A percentile compares a stretch with the other conserved stretches of the same genome.
phyloP scores from a whole-genome alignment of 2,113 vertebrate genomes.

The Turdus rufiventris region DNA sequence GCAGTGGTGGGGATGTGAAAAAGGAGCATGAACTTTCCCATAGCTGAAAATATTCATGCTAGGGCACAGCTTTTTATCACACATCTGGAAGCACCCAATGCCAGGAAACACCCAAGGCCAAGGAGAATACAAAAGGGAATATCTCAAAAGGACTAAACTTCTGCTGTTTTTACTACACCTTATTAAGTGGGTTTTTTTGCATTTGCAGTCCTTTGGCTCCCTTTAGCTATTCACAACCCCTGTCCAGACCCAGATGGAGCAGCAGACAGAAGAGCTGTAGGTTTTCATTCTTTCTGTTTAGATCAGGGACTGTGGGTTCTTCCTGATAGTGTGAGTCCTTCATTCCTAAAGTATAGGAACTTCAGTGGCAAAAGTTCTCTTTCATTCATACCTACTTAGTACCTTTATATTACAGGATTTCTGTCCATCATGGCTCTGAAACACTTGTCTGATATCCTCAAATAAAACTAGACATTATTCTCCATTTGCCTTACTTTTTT shows the following conservation, averaged over 20 bases:
- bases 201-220: not conserved
- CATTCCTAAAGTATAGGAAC: not conserved
- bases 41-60: not conserved
- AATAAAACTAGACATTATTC: not conserved
- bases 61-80: not conserved
- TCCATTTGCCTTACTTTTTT: not conserved
- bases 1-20: rapidly evolving
- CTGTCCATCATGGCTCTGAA: not conserved
- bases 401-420: not conserved
- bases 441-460: not conserved
- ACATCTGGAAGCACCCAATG: not conserved
- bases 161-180: not conserved
- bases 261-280: not conserved
- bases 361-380: not conserved
- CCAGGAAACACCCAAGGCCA: not conserved
- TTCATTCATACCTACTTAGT: not conserved
- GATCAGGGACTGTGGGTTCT: not conserved
- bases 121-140: not conserved
- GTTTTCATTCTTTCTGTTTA: not conserved
- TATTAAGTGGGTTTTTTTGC: not conserved
- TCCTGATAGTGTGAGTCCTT: not conserved
- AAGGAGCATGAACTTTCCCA: not conserved
- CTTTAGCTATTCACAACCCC: not conserved
- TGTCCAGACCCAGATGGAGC: not conserved
- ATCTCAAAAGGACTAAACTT: not conserved